Conservation (phyloP, 2,797 vertebrate genomes). For the Valencia hispanica region DNA sequence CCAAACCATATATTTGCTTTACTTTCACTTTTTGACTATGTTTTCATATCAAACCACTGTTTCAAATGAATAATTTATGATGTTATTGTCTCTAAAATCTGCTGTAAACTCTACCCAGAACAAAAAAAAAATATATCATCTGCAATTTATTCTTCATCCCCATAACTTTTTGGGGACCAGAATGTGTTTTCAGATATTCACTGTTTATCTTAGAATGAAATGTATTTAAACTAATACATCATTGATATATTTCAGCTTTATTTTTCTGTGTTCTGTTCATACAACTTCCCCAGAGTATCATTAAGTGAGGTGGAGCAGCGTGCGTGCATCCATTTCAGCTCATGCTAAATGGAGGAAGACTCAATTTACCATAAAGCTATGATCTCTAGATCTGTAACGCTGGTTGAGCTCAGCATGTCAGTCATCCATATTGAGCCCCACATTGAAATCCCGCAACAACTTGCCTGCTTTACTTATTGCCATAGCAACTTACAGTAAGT, state of each 20-base stretch:
- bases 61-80: no score
- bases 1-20: no score
- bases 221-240: conserved; percentile 28
- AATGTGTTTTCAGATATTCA: not conserved
- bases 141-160: not conserved
- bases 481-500: conserved; percentile 59
- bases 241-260: conserved; percentile 47
- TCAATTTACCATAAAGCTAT: conserved; percentile 56
- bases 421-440: conserved; percentile 48
- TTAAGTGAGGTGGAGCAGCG: conserved; percentile 20
- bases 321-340: conserved; percentile 28
- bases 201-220: conserved; percentile 19
- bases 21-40: no score
- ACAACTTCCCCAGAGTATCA: conserved; percentile 31
- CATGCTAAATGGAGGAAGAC: conserved; percentile 40
- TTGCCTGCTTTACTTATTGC: conserved; percentile 48
- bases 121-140: no score
- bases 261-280: conserved; percentile 29
- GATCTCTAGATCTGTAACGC: conserved; percentile 56
- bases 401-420: conserved; percentile 50
- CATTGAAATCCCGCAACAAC: conserved; percentile 42
- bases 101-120: no score
- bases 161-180: no score
- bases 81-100: no score
- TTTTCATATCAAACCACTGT: no score